phyloP scores from a whole-genome alignment of 2,113 vertebrate species.

The Clinocottus analis region DNA sequence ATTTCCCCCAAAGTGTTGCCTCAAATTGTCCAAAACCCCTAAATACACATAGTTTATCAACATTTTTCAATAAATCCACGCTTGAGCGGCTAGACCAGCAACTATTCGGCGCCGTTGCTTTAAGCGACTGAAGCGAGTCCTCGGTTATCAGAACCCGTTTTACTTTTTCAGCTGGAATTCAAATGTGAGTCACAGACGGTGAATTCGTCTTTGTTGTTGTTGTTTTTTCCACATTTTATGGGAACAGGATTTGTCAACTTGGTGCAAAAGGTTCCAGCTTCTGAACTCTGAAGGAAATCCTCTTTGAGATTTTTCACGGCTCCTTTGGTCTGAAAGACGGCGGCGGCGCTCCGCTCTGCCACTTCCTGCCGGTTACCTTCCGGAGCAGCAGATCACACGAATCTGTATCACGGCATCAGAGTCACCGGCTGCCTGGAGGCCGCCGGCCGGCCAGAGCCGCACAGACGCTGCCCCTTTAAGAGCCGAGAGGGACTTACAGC shows the following conservation, averaged over 20 bases:
- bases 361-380: slow-evolving; percentile 31
- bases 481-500: too few species aligned
- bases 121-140: too few species aligned
- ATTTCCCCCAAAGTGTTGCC: too few species aligned
- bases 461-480: too few species aligned
- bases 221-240: not conserved
- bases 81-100: too few species aligned
- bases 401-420: slow-evolving; percentile 76
- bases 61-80: too few species aligned
- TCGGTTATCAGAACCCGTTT: not conserved
- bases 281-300: slow-evolving; percentile 53
- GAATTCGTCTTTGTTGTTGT: not conserved
- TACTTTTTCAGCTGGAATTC: not conserved
- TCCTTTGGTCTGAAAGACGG: slow-evolving; percentile 23
- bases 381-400: slow-evolving; percentile 67
- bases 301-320: slow-evolving; percentile 47
- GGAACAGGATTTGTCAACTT: slow-evolving; percentile 34
- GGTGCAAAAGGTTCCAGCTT: slow-evolving; percentile 6
- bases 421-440: slow-evolving; percentile 64
- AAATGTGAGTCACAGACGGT: not conserved
- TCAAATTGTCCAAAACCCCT: not conserved
- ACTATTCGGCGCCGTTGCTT: not conserved
- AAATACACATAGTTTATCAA: not conserved
- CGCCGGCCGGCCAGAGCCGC: slow-evolving; percentile 56
- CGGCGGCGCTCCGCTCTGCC: slow-evolving; percentile 19